These are phyloP conservation scores for Penaeus chinensis DNA, from an alignment of 1,140 invertebrate species.

Conservation along the genomic window DNA sequence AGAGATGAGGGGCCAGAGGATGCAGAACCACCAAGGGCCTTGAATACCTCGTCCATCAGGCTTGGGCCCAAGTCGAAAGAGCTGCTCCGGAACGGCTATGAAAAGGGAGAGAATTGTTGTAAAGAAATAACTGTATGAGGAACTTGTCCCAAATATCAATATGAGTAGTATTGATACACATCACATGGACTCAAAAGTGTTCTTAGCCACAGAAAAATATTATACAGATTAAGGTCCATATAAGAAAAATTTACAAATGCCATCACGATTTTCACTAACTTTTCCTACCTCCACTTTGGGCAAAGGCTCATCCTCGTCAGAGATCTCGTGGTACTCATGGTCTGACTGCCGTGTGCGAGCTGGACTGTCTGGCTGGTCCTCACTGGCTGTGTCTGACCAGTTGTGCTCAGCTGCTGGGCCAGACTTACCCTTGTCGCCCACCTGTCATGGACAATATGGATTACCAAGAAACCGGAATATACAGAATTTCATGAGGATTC, in stretches of 20 bases:
- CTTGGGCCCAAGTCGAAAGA: conserved; percentile 92
- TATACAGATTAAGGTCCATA: background rate
- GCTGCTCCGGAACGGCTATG: conserved; percentile 68
- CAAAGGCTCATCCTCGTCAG: conserved; percentile 77
- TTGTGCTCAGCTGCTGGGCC: conserved; percentile 65
- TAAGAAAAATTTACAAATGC: background rate
- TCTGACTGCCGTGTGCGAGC: conserved; percentile 32
- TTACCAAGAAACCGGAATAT: background rate
- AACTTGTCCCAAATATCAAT: too few relatives aligned
- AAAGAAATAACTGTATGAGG: background rate
- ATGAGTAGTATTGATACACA: too few relatives aligned
- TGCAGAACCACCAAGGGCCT: conserved; percentile 73
- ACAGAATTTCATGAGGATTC: too few relatives aligned
- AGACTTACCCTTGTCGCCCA: conserved; percentile 64
- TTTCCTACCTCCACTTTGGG: conserved; percentile 21
- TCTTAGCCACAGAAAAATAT: conserved; percentile 50
- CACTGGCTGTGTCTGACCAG: conserved; percentile 65
- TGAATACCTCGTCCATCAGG: conserved; percentile 92
- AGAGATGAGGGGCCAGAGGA: conserved; percentile 47
- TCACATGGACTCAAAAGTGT: conserved; percentile 65
- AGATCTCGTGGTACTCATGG: conserved; percentile 75
- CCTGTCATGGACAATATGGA: conserved; percentile 37
- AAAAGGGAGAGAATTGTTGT: background rate
- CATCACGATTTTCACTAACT: too few relatives aligned
- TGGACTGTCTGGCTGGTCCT: conserved; percentile 58